Evolutionary conservation across 2,888 invertebrate genomes (phyloP), one percentile per base, ranked within the genome.

Genomic region (Panopea generosa): DNA sequence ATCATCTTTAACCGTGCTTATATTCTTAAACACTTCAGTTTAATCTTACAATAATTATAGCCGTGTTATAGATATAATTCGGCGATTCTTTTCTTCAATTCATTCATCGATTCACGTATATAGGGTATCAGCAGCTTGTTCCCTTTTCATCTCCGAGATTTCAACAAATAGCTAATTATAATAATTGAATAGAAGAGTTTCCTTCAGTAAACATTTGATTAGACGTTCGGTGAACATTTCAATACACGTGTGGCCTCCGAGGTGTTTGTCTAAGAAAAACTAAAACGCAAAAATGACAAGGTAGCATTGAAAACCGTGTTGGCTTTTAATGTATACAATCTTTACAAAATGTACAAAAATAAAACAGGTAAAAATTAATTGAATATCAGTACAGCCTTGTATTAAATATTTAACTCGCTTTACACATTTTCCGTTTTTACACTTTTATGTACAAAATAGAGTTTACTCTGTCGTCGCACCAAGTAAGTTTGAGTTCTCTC

Each of bases 81-180:
- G 38, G 26, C 47, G 16, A 57, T 57, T 50, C 56, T 59, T 65
- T 55, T 22, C 56, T 11, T 47, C 9, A 24, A 43, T 24, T 63
- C 66, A 55, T 70, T 70, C 50, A 65, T 62, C 62, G 40, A 40
- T 50, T 50, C 43, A 56, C 56, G 57, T 56, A 33, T n/a, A 38
- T 43, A 40, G 20, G 57, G 33, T 49, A 26, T 55, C 53, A 29
- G 26, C 9, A 26, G 22, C 26, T 24, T 56, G 40, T 56, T 27
- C 63, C 59, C 59, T 63, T 70, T 67, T 68, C 65, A 75, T 50
- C 49, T 47, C 22, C 18, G 47, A 72, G 45, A 61, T 79, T 70
- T 70, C 56, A 52, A 66, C 72, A 77, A 77, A 77, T 73, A 72
- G 62, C 78, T 78, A 74, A 74, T 75, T 74, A 73, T 74, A 63